Evolutionary conservation across 2,113 vertebrate genomes (phyloP), one percentile per base, ranked within the genome.

Genomic region (Brachyhypopomus gauderio): DNA sequence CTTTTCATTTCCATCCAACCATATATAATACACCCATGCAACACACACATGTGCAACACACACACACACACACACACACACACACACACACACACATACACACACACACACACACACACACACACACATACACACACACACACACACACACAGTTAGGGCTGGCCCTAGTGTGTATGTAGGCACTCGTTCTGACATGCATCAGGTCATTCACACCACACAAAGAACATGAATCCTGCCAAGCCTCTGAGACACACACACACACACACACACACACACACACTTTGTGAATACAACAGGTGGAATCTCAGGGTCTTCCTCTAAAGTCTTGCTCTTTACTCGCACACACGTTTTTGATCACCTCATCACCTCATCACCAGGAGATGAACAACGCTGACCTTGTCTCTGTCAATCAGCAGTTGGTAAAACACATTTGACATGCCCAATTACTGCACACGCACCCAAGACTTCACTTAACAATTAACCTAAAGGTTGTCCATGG

Each of bases 401-500:
- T 60, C 16, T 56, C 64, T n/a, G 55, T 73, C 64, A 75, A 55
- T 79, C 77, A 79, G 16, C 3, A 34, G 77, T 83, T 4, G 62
- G 82, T 60, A 70, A 79, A 71, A 79, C 48, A 48, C 71, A 14
- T 74, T 4, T 66, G 71, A 80, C 60, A 74, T 38, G 60, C 20
- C 17, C 27, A 36, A 62, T 19, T 9, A 56, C 45, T 38, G 14
- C 36, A 8, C 67, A 64, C 45, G 77, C 59, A 36, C 66, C 38
- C 9, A 6, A 52, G 45, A 1, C 9, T 52, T 52, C 45, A 52
- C 11, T 14, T 14, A 52, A 3, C 45, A 52, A 52, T 14, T 12
- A 52, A 52, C 45, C 45, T 52, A 52, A 14, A 52, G 45, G 45
- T 14, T 52, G 45, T 52, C 9, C 12, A 52, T 3, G 12, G 45